Percentiles rank a stretch among this genome's conserved stretches.
These are phyloP conservation scores for Pithys albifrons DNA, from an alignment of 2,113 vertebrate genomes.

Conservation along the genomic window DNA sequence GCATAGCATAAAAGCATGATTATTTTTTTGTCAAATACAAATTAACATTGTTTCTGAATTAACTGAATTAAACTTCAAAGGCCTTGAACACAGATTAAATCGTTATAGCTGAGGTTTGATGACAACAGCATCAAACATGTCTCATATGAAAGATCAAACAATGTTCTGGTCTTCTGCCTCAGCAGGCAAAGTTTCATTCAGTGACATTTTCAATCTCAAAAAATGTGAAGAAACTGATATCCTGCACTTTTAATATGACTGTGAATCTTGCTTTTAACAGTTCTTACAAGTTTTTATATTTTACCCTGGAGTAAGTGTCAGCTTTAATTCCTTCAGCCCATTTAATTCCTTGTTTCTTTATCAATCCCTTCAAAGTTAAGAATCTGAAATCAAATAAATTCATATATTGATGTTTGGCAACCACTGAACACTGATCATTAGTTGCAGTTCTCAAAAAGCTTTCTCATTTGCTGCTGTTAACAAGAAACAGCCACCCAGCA, in stretches of 20 bases:
- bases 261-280: background rate
- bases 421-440: background rate
- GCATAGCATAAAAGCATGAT: background rate
- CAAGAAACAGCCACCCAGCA: background rate
- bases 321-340: background rate
- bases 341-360: background rate
- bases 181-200: background rate
- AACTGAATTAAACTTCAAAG: slow-evolving; percentile 15
- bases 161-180: background rate
- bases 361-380: background rate
- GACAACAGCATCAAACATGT: background rate
- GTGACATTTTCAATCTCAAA: background rate
- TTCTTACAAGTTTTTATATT: background rate
- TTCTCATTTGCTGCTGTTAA: background rate
- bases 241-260: background rate
- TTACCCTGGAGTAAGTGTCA: background rate
- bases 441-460: background rate
- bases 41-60: background rate
- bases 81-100: slow-evolving; percentile 7
- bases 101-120: background rate
- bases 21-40: background rate
- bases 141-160: slow-evolving; percentile 11
- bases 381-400: background rate
- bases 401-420: background rate
- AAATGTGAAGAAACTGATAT: background rate